Conservation (phyloP, 2,888 invertebrate genomes). For the Calliphora vomitoria region DNA sequence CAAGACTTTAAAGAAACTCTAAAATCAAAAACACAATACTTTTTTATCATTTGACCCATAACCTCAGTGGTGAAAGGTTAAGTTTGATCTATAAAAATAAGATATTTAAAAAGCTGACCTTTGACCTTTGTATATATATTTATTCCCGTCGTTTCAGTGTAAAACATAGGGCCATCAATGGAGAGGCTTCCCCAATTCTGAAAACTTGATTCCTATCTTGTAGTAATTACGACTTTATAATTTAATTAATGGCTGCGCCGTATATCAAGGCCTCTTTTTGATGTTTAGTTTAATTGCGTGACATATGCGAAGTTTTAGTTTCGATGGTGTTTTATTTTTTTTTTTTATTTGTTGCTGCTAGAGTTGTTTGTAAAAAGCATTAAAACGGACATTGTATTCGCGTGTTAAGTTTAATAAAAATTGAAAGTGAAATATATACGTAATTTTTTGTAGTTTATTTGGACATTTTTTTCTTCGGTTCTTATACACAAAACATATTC, state of each 20-base stretch:
- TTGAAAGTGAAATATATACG: conserved; percentile 67
- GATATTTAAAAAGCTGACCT: not conserved
- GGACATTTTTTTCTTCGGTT: not conserved
- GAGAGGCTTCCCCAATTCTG: too few species aligned
- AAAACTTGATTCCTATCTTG: too few species aligned
- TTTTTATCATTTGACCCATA: too few species aligned
- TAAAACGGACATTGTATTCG: conserved; percentile 60
- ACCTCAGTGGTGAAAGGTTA: too few species aligned
- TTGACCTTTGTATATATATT: too few species aligned
- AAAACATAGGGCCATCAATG: too few species aligned
- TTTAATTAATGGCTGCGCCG: not conserved
- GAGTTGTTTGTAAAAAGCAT: conserved; percentile 44
- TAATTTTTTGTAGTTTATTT: conserved; percentile 33
- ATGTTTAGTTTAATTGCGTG: conserved; percentile 59
- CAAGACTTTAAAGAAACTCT: too few species aligned
- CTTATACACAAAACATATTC: not conserved
- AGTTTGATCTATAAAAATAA: not conserved
- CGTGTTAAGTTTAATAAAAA: conserved; percentile 70
- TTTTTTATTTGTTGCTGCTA: not conserved
- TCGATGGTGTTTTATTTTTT: conserved; percentile 36
- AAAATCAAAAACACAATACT: too few species aligned
- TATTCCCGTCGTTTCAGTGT: too few species aligned
- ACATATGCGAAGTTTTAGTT: conserved; percentile 63
- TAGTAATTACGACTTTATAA: not conserved
- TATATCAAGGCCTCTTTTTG: not conserved